Evolutionary conservation across 1,140 invertebrate species (phyloP).

Genomic region (Musca vetustissima): DNA sequence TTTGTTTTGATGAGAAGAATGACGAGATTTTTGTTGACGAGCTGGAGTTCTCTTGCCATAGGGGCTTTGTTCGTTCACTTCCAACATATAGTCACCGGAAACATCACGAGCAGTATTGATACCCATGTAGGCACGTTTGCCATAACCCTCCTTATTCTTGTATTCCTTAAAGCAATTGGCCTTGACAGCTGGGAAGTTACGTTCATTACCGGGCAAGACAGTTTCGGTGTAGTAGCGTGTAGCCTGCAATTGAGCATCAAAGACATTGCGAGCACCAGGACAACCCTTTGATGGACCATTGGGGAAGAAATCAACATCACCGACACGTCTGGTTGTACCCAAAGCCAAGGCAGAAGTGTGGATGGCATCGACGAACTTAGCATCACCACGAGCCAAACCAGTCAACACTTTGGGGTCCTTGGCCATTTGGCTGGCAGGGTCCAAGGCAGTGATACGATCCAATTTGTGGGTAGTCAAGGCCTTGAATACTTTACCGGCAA

Average conservation of each 20-base stretch:
- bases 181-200: slow-evolving; percentile 46
- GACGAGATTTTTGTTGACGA: slow-evolving; percentile 43
- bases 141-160: slow-evolving; percentile 44
- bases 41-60: slow-evolving; percentile 47
- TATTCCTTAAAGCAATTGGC: slow-evolving; percentile 50
- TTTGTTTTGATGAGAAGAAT: slow-evolving; percentile 33
- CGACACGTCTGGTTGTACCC: slow-evolving; percentile 67
- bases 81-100: slow-evolving; percentile 49
- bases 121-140: slow-evolving; percentile 50
- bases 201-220: slow-evolving; percentile 57
- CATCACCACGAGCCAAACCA: slow-evolving; percentile 60
- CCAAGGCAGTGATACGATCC: slow-evolving; percentile 67
- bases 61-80: slow-evolving; percentile 47
- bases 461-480: slow-evolving; percentile 55
- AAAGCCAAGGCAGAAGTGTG: slow-evolving; percentile 73
- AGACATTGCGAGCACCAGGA: slow-evolving; percentile 60
- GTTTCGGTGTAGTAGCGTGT: slow-evolving; percentile 67
- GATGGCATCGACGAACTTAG: slow-evolving; percentile 69
- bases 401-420: slow-evolving; percentile 58
- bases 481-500: slow-evolving; percentile 66
- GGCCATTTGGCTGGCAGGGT: slow-evolving; percentile 71
- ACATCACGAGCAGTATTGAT: slow-evolving; percentile 45
- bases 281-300: slow-evolving; percentile 62
- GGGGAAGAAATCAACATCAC: slow-evolving; percentile 78
- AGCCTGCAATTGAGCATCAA: slow-evolving; percentile 67